Evolutionary conservation across 2,113 vertebrate species (phyloP).

Genomic region (Hemiprocne comata): DNA sequence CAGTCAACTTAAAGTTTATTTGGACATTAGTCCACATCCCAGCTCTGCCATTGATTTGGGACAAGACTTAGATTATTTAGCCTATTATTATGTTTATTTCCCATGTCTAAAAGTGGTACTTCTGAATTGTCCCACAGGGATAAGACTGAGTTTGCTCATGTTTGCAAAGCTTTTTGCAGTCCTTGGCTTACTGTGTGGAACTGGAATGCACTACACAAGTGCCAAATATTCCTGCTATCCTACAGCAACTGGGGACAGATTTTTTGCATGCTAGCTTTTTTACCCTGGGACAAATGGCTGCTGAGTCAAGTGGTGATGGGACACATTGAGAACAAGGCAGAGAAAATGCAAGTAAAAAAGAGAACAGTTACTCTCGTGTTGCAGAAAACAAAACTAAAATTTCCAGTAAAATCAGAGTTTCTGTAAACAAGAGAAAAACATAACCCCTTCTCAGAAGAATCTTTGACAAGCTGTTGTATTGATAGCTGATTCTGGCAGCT

Average conservation of each 20-base stretch:
- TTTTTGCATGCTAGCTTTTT: not conserved
- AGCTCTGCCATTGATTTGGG: not conserved
- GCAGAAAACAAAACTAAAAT: not conserved
- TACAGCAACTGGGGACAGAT: not conserved
- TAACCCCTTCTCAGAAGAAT: constrained; percentile 1
- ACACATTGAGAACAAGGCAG: not conserved
- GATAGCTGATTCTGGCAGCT: constrained; percentile 16
- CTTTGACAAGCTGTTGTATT: constrained; percentile 36
- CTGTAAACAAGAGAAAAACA: not conserved
- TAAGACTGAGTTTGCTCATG: not conserved
- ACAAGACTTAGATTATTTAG: not conserved
- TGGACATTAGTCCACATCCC: not conserved
- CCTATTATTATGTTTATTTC: not conserved
- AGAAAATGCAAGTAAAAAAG: not conserved
- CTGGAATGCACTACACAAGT: not conserved
- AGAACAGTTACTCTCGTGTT: not conserved
- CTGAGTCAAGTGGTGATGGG: not conserved
- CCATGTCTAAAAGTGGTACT: not conserved
- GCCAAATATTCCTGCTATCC: not conserved
- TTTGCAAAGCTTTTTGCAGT: not conserved
- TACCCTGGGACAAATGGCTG: not conserved
- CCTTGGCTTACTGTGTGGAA: not conserved
- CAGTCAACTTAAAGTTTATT: not conserved
- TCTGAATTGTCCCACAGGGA: not conserved
- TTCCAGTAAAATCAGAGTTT: not conserved